Evolutionary conservation across 2,113 vertebrate species (phyloP), one percentile per base, ranked within the genome.

Genomic region (Alectura lathami): DNA sequence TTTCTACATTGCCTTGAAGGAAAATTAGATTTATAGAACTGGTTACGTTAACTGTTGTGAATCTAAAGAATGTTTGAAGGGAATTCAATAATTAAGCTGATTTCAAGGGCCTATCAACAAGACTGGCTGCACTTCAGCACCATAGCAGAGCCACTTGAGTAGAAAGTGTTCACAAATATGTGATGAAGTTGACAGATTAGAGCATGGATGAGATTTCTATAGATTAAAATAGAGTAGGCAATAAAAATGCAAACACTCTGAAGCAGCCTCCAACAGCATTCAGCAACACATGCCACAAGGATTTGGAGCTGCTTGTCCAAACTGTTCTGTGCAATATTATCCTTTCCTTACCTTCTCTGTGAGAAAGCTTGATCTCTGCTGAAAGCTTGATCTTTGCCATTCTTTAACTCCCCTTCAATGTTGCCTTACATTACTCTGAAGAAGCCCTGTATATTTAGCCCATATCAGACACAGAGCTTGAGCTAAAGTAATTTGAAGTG

Each of bases 71-170:
- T 70, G 32, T 74, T 91, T 70, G 36, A 80, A 60, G 21, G 62
- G 54, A 90, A 89, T 94, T 97, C 96, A 94, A 95, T 95, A 96
- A 97, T 96, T 95, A 94, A 95, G 80, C 69, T 78, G 51, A 88
- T 89, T 95, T 95, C 83, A 80, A 97, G 95, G 12, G 29, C 76
- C 78, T 95, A 63, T 67, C 86, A 89, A 89, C 70, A 93, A 96
- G 83, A 36, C 48, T 91, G 60, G 45, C 18, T 82, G 48, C 72
- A 78, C 67, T 88, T 91, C 83, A 95, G 60, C 38, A 91, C 47
- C 62, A 59, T 14, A 93, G 76, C 17, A 8, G 77, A 93, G 85
- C 57, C 80, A 92, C 89, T 91, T 85, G 73, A 96, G 30, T 81
- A 43, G 47, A 92, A 74, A 95, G 47, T 84, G 32, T 75, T 92